Conservation (phyloP, 2,888 invertebrate species). For the Caenorhabditis virilis region DNA sequence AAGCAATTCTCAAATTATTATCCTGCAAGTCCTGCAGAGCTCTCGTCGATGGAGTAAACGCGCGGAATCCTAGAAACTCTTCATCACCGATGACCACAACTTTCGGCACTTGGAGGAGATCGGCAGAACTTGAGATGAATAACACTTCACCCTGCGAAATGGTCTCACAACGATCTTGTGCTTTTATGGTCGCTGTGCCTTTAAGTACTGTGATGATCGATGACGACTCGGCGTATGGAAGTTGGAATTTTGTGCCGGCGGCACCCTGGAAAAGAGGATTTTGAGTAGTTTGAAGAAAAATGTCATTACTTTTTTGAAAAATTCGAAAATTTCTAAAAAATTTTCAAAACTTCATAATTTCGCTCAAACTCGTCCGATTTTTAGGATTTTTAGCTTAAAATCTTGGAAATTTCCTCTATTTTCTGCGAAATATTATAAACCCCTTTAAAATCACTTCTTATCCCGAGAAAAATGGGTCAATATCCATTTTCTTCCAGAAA, state of each 20-base stretch:
- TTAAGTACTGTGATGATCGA: conserved; percentile 54
- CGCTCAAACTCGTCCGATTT: too few relatives aligned
- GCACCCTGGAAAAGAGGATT: conserved; percentile 10
- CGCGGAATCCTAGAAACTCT: conserved; percentile 59
- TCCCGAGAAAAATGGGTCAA: too few relatives aligned
- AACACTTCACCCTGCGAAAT: conserved; percentile 50
- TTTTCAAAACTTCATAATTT: too few relatives aligned
- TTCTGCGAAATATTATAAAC: too few relatives aligned
- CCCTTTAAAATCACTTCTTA: too few relatives aligned
- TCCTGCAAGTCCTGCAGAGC: conserved; percentile 19
- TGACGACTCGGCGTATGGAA: conserved; percentile 36
- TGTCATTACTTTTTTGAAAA: too few relatives aligned
- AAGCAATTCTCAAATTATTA: conserved; percentile 19
- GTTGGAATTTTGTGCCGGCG: conserved; percentile 15
- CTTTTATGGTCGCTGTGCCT: conserved; percentile 43
- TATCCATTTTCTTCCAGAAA: too few relatives aligned
- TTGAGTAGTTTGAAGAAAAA: too few relatives aligned
- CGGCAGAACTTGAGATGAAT: conserved; percentile 43
- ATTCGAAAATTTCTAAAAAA: too few relatives aligned
- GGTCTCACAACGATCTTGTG: conserved; percentile 2
- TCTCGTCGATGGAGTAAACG: conserved; percentile 53
- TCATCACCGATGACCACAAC: conserved; percentile 25
- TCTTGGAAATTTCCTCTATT: too few relatives aligned
- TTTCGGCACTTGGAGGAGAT: background rate
- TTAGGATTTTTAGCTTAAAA: too few relatives aligned